Percentiles rank a stretch among this genome's conserved stretches.
phyloP scores from a whole-genome alignment of 1,140 invertebrate genomes.

The Aphis craccivora region DNA sequence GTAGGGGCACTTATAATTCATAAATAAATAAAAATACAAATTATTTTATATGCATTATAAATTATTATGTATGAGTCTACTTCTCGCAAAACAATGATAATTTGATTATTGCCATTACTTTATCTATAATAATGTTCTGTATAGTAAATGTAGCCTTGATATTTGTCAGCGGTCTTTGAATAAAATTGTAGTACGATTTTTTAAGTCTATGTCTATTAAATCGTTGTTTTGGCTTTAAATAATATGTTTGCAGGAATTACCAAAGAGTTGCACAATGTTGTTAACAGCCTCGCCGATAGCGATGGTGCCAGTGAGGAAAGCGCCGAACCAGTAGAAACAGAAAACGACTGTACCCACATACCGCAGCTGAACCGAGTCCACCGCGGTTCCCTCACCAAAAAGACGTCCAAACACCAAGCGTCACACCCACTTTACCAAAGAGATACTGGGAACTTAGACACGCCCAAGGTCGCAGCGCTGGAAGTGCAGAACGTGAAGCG shows the following conservation, averaged over 20 bases:
- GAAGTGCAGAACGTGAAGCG: constrained; percentile 97
- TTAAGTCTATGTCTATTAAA: neutral
- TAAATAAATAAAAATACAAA: neutral
- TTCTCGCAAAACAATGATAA: neutral
- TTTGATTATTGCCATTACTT: neutral
- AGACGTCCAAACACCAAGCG: constrained; percentile 54
- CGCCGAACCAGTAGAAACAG: constrained; percentile 44
- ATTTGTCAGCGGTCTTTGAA: neutral
- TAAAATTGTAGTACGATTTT: neutral
- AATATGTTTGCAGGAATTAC: constrained; percentile 39
- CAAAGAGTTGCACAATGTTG: constrained; percentile 42
- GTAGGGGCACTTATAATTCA: neutral
- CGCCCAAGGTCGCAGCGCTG: constrained; percentile 79
- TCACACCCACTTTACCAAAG: constrained; percentile 61
- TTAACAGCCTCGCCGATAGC: constrained; percentile 22
- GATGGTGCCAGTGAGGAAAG: constrained; percentile 53
- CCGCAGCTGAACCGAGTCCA: constrained; percentile 41
- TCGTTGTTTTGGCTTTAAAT: neutral
- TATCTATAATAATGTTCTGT: neutral
- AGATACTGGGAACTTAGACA: constrained; percentile 64
- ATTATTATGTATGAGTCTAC: neutral
- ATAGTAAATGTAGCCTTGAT: neutral
- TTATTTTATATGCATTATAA: no score
- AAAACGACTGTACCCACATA: constrained; percentile 54
- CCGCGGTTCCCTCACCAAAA: constrained; percentile 49